Base-by-base conservation (phyloP, 2,888 invertebrate species). In the Rhimphoctona megacephalus region DNA sequence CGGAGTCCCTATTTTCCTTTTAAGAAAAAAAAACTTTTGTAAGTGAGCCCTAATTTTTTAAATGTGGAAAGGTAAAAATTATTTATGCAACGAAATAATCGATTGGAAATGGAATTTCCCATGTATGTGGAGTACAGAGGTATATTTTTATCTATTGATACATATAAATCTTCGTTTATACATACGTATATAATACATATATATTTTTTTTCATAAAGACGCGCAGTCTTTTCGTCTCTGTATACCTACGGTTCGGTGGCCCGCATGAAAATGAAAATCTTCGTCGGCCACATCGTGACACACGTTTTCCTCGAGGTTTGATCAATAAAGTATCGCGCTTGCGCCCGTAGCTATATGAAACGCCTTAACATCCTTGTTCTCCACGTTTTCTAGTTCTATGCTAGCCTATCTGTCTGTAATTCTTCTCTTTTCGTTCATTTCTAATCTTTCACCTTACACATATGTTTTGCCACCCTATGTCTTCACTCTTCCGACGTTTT, bases 281-380 rank as follows among this genome's bases (percentile, higher is more conserved):
- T 78, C 81, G 84, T 78, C 67, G 74, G 81, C 74, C 81, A 69
- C 78, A 79, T 81, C 78, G 72, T 66, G 52, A 67, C 79, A 70
- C 73, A 81, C 84, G 84, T 57, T 81, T 64, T 81, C 64, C 64
- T 80, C 83, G 72, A 80, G 84, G 78, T 69, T 84, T 86, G 86
- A 86, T 86, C 86, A 86, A 86, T 86, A 86, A 86, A 86, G 86
- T 81, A 86, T 86, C 86, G 86, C 86, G 86, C 86, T 81, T 86
- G 86, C 86, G 86, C 86, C 33, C 81, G 73, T 61, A 43, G 39
- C 77, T 19, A 30, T 61, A 57, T 61, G 67, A 73, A 78, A 46
- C 66, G 52, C 74, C 64, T 74, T 81, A 66, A 69, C 81, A 57
- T 81, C 33, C 67, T 57, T 66, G 74, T 76, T 57, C 54, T 74